Evolutionary conservation across 2,797 vertebrate genomes (phyloP).

Genomic region (Poliocrania exsul): DNA sequence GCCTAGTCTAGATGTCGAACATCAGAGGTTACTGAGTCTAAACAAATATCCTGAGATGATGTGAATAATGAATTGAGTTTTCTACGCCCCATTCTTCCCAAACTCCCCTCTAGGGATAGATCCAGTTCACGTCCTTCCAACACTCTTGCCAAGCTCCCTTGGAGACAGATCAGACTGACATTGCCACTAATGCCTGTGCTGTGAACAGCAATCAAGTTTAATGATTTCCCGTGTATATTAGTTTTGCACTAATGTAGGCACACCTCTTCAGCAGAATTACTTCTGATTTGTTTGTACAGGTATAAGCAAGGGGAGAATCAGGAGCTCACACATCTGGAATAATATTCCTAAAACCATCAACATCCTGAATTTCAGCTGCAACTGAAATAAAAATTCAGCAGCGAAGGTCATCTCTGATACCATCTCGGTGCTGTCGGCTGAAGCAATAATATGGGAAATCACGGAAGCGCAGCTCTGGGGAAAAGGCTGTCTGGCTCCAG

Average conservation of each 20-base stretch:
- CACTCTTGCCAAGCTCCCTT: not conserved
- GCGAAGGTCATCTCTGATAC: not conserved
- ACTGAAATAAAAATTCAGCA: not conserved
- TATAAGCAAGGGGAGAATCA: not conserved
- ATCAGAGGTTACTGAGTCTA: slow-evolving; percentile 25
- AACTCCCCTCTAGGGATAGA: slow-evolving; percentile 45
- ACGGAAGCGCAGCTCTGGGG: not conserved
- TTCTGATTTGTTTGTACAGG: not conserved
- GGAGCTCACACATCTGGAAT: slow-evolving; percentile 18
- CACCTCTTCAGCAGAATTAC: not conserved
- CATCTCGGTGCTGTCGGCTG: not conserved
- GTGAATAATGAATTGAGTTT: slow-evolving; percentile 38
- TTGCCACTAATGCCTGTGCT: not conserved
- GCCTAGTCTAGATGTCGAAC: not conserved
- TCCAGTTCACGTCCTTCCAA: slow-evolving; percentile 3
- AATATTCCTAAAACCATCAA: slow-evolving; percentile 22
- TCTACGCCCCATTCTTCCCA: slow-evolving; percentile 8
- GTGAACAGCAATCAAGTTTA: slow-evolving; percentile 28
- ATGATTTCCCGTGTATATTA: slow-evolving; percentile 51
- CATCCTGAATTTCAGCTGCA: slow-evolving; percentile 9
- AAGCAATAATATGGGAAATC: slow-evolving; percentile 12
- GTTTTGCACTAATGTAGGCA: not conserved
- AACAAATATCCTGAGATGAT: slow-evolving; percentile 42
- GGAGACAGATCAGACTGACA: not conserved
- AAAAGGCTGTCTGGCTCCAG: slow-evolving; percentile 27